Evolutionary conservation across 2,113 vertebrate genomes (phyloP).

Genomic region (Pseudopodoces humilis): DNA sequence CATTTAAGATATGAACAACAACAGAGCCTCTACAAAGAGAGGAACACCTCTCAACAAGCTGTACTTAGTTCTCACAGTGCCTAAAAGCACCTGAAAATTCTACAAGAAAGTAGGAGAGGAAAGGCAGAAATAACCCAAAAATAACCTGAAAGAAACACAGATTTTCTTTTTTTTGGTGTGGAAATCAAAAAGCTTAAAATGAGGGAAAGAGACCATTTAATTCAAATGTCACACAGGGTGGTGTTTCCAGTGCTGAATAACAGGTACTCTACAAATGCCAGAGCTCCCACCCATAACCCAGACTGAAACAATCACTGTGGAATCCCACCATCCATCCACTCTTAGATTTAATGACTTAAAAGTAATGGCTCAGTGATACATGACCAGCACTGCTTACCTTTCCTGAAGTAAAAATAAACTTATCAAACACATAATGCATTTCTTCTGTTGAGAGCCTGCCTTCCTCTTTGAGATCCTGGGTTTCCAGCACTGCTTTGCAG

Average conservation of each 20-base stretch:
- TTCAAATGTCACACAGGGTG: neutral
- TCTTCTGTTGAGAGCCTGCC: constrained; percentile 75
- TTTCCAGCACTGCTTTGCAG: constrained; percentile 70
- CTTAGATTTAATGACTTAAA: neutral
- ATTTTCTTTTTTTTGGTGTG: too few species aligned
- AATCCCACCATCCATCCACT: neutral
- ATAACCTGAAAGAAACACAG: neutral
- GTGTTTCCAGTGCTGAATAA: neutral
- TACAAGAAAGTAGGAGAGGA: neutral
- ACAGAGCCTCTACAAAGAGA: neutral
- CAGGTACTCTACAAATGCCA: neutral
- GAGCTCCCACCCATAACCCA: neutral
- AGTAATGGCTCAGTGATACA: neutral
- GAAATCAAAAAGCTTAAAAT: neutral
- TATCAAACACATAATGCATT: constrained; percentile 92
- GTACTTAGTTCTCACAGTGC: neutral
- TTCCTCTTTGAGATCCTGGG: constrained; percentile 67
- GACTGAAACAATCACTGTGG: neutral
- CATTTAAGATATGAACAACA: neutral
- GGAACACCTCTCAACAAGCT: neutral
- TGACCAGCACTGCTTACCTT: constrained; percentile 77
- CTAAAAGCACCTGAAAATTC: neutral
- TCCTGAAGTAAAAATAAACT: constrained; percentile 95
- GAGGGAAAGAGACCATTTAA: neutral
- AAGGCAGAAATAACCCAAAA: neutral